Base-by-base conservation (phyloP, 2,888 invertebrate genomes). In the Pollenia angustigena region DNA sequence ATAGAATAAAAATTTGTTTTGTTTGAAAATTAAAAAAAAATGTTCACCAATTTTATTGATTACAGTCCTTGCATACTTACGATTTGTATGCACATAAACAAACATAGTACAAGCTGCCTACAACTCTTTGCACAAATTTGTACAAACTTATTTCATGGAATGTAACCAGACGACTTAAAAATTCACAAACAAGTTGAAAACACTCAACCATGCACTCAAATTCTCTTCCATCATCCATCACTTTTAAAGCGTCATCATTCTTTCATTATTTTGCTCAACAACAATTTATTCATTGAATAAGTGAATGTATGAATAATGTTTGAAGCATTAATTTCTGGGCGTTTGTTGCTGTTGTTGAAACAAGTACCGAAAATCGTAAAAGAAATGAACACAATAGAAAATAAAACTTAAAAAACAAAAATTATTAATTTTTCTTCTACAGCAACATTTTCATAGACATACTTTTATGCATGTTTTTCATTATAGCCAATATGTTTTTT, bases 241-340 rank as follows among this genome's bases (percentile, higher is more conserved):
- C 42, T 71, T 71, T 44, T 44, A 42, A 14, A 54, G 18, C 50
- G 52, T 52, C 62, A 44, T 50, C 71, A 42, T 52, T 52, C n/a
- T 44, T 44, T 50, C 10, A 2, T 46, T n/a, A 7, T 69, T 14
- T 48, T 69, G 69, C 52, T 52, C 69, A 71, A 12, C 56, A 60
- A 68, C 58, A 80, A 54, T 48, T 74, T 58, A 58, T 71, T 46
- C 56, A 46, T 54, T 54, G 32, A 32, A 32, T 32, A 32, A 4
- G 32, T 32, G 32, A 32, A 32, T 32, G 71, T 72, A 46, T 64
- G 64, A 72, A 72, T 81, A 81, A 72, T 81, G 64, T 46, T 46
- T 72, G 16, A 64, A 46, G 16, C 72, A 64, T 81, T 71, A 72
- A 81, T 72, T 46, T 56, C 64, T 71, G 44, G 46, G 50, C 44